Evolutionary conservation across 1,140 invertebrate genomes (phyloP).

Genomic region (Sweltsa coloradensis): DNA sequence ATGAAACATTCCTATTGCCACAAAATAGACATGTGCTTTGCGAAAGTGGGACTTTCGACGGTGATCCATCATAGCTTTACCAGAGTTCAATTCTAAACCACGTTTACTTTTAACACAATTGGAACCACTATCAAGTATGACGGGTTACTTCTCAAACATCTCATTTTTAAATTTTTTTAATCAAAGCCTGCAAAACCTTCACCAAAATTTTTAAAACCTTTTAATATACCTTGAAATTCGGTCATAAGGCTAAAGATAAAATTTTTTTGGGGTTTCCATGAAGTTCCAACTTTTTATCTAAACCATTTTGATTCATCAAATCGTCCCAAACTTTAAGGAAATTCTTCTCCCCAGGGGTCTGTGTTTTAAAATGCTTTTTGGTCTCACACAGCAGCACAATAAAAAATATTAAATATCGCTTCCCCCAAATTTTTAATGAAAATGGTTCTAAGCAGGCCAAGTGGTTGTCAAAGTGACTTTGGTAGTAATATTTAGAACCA

Average conservation of each 20-base stretch:
- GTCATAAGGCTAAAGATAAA: too few relatives aligned
- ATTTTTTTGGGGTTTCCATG: constrained; percentile 7
- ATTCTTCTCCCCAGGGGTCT: not conserved
- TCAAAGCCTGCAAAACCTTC: too few relatives aligned
- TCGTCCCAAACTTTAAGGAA: not conserved
- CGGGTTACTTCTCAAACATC: too few relatives aligned
- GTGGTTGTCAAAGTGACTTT: constrained; percentile 7
- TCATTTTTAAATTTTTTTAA: too few relatives aligned
- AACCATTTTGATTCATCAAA: not conserved
- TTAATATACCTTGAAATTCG: too few relatives aligned
- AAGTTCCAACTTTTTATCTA: constrained; percentile 1
- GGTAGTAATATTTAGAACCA: constrained; percentile 2
- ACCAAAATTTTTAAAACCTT: too few relatives aligned
- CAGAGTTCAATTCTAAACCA: not conserved
- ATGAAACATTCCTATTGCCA: constrained; percentile 4
- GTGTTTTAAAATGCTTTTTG: constrained; percentile 2
- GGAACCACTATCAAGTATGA: too few relatives aligned
- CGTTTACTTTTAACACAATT: constrained; percentile 1
- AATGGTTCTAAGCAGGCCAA: constrained; percentile 4
- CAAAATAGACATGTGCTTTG: constrained; percentile 10
- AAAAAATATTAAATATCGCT: not conserved
- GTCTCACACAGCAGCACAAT: not conserved
- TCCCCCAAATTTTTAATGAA: constrained; percentile 5
- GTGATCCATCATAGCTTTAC: constrained; percentile 1
- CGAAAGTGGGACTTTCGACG: not conserved